A percentile compares a stretch with the other conserved stretches of the same genome.
Conservation (phyloP, 2,113 vertebrate genomes). For the Coptodon bakossiorum region DNA sequence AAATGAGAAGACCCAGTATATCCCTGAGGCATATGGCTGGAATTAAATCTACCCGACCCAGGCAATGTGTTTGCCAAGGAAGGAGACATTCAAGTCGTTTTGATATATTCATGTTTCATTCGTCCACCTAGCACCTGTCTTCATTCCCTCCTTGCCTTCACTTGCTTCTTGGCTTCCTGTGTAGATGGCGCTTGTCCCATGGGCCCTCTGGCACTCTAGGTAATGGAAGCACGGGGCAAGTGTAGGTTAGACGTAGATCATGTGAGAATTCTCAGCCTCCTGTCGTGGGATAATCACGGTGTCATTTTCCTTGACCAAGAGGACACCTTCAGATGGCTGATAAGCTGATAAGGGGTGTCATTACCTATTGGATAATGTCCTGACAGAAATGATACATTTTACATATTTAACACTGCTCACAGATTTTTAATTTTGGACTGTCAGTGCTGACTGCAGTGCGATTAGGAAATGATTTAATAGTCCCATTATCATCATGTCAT, state of each 20-base stretch:
- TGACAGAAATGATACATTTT: neutral
- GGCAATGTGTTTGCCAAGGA: slow-evolving; percentile 46
- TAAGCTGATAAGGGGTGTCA: slow-evolving; percentile 6
- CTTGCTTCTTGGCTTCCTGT: slow-evolving; percentile 40
- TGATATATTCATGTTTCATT: slow-evolving; percentile 47
- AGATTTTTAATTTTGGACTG: neutral
- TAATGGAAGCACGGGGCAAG: slow-evolving; percentile 45
- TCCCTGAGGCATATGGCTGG: slow-evolving; percentile 52
- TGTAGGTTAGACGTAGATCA: slow-evolving; percentile 41
- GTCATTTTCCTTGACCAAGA: slow-evolving; percentile 10
- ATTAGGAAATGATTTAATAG: slow-evolving; percentile 22
- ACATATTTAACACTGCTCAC: neutral
- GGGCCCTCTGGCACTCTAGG: slow-evolving; percentile 25
- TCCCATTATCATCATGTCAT: slow-evolving; percentile 42
- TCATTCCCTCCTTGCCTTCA: slow-evolving; percentile 37
- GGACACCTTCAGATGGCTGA: neutral
- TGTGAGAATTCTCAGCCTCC: neutral
- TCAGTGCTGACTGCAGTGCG: slow-evolving; percentile 1
- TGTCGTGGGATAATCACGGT: slow-evolving; percentile 8
- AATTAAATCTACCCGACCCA: slow-evolving; percentile 50
- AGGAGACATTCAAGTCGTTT: slow-evolving; percentile 42
- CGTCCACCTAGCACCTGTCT: slow-evolving; percentile 26
- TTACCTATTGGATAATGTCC: neutral
- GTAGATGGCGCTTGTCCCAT: slow-evolving; percentile 29
- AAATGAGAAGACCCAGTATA: slow-evolving; percentile 51